Evolutionary conservation across 2,888 invertebrate genomes (phyloP).

Genomic region (Zygothrica quintamaculata): DNA sequence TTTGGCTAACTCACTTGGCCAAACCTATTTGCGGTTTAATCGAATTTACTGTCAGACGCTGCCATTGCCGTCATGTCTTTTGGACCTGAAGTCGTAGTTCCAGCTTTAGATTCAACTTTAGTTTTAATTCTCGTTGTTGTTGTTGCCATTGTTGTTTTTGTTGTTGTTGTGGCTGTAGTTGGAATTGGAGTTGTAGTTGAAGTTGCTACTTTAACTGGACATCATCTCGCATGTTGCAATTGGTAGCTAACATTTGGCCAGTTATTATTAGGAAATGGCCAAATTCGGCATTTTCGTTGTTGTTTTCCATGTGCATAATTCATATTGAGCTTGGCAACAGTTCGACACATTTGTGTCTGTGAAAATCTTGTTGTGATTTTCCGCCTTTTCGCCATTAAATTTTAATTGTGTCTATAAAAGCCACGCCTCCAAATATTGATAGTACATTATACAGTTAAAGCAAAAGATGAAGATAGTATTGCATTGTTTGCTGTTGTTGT

Average conservation of each 20-base stretch:
- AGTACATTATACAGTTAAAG: slow-evolving; percentile 11
- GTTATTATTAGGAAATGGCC: slow-evolving; percentile 67
- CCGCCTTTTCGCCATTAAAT: slow-evolving; percentile 79
- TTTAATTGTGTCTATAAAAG: slow-evolving; percentile 69
- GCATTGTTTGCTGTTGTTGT: background rate
- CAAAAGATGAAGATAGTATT: background rate
- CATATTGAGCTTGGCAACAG: slow-evolving; percentile 46
- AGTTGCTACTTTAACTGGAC: slow-evolving; percentile 45
- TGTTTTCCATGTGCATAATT: slow-evolving; percentile 63
- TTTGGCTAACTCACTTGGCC: slow-evolving; percentile 51
- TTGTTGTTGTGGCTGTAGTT: slow-evolving; percentile 6
- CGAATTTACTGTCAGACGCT: slow-evolving; percentile 78
- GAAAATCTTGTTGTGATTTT: slow-evolving; percentile 47
- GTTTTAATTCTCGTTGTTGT: slow-evolving; percentile 13
- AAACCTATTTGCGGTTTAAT: slow-evolving; percentile 79
- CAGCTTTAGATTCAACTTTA: background rate
- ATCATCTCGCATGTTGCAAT: slow-evolving; percentile 71
- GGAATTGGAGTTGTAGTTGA: too few species aligned
- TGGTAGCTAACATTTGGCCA: slow-evolving; percentile 36
- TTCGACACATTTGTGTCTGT: slow-evolving; percentile 40
- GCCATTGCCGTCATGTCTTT: slow-evolving; percentile 42
- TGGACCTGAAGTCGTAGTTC: slow-evolving; percentile 16
- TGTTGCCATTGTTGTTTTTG: slow-evolving; percentile 9
- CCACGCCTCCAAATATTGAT: slow-evolving; percentile 52
- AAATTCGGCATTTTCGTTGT: slow-evolving; percentile 67